Evolutionary conservation across 1,140 invertebrate species (phyloP).

Genomic region (Magallana angulata): DNA sequence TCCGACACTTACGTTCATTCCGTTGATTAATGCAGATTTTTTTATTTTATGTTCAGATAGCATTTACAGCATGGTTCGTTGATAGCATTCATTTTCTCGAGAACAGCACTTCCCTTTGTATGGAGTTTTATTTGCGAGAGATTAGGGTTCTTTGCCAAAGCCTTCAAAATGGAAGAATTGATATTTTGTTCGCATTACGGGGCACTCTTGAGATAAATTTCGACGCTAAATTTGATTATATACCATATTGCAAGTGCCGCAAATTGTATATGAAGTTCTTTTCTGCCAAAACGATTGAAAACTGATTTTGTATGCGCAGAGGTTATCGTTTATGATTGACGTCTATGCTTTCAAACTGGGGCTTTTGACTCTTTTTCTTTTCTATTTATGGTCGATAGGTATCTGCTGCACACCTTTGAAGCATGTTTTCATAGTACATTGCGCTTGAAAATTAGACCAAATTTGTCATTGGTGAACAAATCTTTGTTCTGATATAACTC

Average conservation of each 20-base stretch:
- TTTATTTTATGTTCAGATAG: neutral
- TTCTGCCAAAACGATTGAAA: too few species aligned
- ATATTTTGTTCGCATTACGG: slow-evolving; percentile 10
- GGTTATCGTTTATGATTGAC: too few species aligned
- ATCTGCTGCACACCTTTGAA: too few species aligned
- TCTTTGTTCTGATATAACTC: too few species aligned
- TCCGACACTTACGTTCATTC: slow-evolving; percentile 22
- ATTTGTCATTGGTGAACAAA: too few species aligned
- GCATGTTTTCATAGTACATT: too few species aligned
- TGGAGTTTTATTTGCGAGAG: neutral
- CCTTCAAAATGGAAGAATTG: slow-evolving; percentile 21
- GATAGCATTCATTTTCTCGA: slow-evolving; percentile 28
- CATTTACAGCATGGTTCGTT: slow-evolving; percentile 28
- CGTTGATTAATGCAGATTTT: slow-evolving; percentile 17
- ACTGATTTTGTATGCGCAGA: too few species aligned
- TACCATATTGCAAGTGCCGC: slow-evolving; percentile 4
- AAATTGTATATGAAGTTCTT: neutral
- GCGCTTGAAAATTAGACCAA: too few species aligned
- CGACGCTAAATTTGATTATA: neutral
- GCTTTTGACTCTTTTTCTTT: too few species aligned
- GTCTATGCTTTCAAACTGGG: too few species aligned
- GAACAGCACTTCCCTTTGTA: slow-evolving; percentile 28
- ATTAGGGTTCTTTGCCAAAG: slow-evolving; percentile 14
- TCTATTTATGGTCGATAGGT: too few species aligned
- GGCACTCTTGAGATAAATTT: neutral